Base-by-base conservation (phyloP, 1,140 invertebrate genomes). In the Trichoplusia ni region DNA sequence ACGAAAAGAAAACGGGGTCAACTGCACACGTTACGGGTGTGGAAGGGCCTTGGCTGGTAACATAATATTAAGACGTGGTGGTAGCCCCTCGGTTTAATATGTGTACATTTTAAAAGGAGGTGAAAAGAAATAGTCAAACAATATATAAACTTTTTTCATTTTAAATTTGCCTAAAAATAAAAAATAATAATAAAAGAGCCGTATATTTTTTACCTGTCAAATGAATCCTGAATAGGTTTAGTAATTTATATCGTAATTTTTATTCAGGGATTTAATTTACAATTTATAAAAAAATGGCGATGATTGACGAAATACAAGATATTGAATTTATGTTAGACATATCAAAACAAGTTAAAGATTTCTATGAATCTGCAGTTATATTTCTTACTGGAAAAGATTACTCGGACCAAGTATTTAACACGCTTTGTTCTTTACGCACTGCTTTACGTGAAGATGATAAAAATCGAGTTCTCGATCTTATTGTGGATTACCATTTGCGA, bases 361-460 rank as follows among this genome's bases (percentile, higher is more conserved):
- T 88, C 69, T 89, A 89, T 62, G 86, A 87, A 71, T 75, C 63
- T 42, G 75, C 82, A 5, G 82, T 86, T 2, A 82, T 90, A 60
- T 88, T 84, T 73, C 4, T 90, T 1, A 86, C 84, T 1, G 67
- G 69, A 54, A 86, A 77, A 60, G 82, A 90, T 81, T 86, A 79
- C 61, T 81, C 84, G 6, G 84, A 88, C 46, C 67, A 53, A 61
- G 67, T 86, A 59, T 90, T 89, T 63, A 80, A 89, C 64, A 60
- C 74, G 8, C 69, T 89, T 65, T 86, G 84, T 49, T 65, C 69
- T 0, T 71, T 90, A 19, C 77, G 79, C 9, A 54, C 56, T 42
- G 75, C 75, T 53, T 58, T 89, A 13, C 73, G 69, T 54, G 67
- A 69, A n/a, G 67, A 67, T 14, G 62, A 67, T 8, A 80, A 84